Evolutionary conservation across 2,113 vertebrate species (phyloP).

Genomic region (Indri indri): DNA sequence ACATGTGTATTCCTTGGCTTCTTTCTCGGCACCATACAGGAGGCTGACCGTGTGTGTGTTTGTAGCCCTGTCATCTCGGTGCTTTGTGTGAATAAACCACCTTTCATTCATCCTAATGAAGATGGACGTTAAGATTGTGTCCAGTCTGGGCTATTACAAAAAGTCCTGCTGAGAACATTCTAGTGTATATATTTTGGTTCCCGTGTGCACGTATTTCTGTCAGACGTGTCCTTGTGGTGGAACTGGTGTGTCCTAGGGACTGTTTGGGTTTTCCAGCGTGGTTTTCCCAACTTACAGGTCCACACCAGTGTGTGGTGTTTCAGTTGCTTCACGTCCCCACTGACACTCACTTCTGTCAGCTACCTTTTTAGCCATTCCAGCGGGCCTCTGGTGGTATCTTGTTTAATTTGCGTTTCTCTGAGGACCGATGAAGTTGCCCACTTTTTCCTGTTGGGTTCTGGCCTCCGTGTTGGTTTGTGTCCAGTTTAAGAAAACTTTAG

Average conservation of each 20-base stretch:
- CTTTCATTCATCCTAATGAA: no score
- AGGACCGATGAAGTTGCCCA: not conserved
- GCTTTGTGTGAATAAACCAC: not conserved
- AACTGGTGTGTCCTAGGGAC: not conserved
- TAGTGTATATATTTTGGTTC: not conserved
- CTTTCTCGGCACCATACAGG: not conserved
- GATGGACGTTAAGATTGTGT: not conserved
- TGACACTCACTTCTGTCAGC: not conserved
- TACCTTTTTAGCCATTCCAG: not conserved
- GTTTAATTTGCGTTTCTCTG: not conserved
- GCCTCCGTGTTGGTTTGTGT: not conserved
- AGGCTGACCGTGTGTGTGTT: not conserved
- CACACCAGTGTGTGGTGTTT: not conserved
- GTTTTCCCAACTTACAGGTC: not conserved
- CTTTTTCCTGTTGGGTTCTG: not conserved
- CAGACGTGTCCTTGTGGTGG: not conserved
- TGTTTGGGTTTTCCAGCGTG: not conserved
- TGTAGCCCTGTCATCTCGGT: not conserved
- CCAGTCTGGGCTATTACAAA: not conserved
- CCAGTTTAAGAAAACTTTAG: not conserved
- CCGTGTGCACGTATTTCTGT: rapidly evolving
- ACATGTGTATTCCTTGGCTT: not conserved
- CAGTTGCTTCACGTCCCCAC: not conserved
- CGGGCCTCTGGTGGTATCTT: not conserved
- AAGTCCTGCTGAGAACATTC: not conserved